Conservation (phyloP, 2,888 invertebrate species). For the Spilarctia lutea region DNA sequence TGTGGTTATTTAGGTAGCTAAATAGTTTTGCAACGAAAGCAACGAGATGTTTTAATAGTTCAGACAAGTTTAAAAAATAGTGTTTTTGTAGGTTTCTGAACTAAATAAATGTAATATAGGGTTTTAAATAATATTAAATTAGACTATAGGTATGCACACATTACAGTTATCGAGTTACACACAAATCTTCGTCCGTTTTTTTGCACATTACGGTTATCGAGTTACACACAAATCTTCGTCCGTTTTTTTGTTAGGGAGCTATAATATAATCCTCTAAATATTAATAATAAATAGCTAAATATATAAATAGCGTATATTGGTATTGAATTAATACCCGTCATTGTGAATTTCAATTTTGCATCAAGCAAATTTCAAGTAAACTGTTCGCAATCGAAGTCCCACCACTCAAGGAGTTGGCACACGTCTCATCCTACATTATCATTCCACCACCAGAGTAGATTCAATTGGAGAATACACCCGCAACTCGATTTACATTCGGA, state of each 20-base stretch:
- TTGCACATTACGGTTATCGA: no score
- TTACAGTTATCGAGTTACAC: no score
- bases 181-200: no score
- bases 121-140: no score
- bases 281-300: no score
- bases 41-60: neutral
- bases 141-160: no score
- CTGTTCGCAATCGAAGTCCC: neutral
- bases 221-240: no score
- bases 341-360: neutral
- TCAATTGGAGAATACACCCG: constrained; percentile 52
- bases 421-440: constrained; percentile 58
- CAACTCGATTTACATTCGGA: constrained; percentile 57
- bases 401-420: constrained; percentile 37
- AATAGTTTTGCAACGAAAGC: neutral
- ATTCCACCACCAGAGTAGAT: constrained; percentile 53
- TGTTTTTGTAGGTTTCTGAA: neutral
- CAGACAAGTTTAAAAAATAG: neutral
- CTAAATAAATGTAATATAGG: neutral
- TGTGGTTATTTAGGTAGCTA: neutral
- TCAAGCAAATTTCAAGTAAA: neutral
- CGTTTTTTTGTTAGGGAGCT: no score
- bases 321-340: neutral
- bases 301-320: no score
- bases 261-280: no score